Conservation (phyloP, 1,140 invertebrate genomes). For the Probaryconus sp. region DNA sequence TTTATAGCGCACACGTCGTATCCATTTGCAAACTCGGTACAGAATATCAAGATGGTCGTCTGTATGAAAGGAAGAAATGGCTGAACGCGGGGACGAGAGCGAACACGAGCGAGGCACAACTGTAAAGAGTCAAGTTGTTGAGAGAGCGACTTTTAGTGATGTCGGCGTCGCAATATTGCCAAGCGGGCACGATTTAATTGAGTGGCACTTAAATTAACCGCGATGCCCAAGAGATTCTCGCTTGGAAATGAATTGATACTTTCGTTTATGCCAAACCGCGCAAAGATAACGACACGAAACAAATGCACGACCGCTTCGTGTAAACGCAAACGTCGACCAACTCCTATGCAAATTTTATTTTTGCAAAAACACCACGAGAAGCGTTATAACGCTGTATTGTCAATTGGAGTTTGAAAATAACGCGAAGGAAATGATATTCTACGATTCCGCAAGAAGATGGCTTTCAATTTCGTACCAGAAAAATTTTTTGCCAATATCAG, state of each 20-base stretch:
- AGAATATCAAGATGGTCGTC: slow-evolving; percentile 2
- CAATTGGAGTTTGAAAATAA: no score
- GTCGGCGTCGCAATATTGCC: slow-evolving; percentile 7
- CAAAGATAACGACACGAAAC: no score
- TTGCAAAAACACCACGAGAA: no score
- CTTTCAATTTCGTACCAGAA: no score
- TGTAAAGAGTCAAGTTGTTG: neutral
- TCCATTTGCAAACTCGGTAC: slow-evolving; percentile 2
- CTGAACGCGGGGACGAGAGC: neutral
- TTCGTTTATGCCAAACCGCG: neutral
- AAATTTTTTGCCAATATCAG: no score
- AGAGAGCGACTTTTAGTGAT: slow-evolving; percentile 2
- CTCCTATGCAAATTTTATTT: no score
- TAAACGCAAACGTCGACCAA: no score
- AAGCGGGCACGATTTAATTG: slow-evolving; percentile 17
- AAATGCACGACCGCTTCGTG: no score
- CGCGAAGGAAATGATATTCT: no score
- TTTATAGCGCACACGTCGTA: neutral
- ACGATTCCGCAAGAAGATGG: no score
- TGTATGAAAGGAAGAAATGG: neutral
- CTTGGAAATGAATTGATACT: slow-evolving; percentile 1
- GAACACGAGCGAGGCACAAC: neutral
- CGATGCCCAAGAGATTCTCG: neutral
- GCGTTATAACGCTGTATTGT: no score
- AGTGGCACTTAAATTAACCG: slow-evolving; percentile 20